phyloP scores from a whole-genome alignment of 2,113 vertebrate species.

The Tachycineta bicolor region DNA sequence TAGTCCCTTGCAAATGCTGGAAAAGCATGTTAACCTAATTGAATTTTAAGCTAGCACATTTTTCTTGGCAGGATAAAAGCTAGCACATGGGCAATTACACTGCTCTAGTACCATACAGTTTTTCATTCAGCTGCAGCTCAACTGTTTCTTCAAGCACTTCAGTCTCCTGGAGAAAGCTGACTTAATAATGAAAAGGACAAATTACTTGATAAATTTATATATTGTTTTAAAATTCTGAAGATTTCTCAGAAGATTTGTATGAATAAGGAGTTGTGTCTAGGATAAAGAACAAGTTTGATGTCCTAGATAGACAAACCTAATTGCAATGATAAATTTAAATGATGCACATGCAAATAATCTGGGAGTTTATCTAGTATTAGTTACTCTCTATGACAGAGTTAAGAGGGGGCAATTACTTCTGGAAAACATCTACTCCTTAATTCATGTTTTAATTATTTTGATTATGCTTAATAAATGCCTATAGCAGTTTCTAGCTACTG shows the following conservation, averaged over 20 bases:
- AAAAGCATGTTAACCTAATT: background rate
- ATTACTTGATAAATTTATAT: background rate
- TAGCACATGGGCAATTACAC: background rate
- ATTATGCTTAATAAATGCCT: background rate
- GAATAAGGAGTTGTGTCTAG: background rate
- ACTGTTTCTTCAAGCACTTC: background rate
- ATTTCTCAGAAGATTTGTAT: background rate
- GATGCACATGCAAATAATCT: background rate
- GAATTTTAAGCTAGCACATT: conserved; percentile 22
- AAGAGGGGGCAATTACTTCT: background rate
- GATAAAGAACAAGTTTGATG: background rate
- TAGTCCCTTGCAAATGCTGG: background rate
- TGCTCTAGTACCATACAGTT: background rate
- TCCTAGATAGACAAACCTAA: background rate
- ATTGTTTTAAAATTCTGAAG: background rate
- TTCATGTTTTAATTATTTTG: background rate
- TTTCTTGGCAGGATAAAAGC: background rate
- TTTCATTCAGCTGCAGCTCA: background rate
- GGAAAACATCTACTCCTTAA: background rate
- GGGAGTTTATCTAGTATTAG: background rate
- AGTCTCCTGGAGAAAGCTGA: background rate
- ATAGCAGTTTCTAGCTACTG: background rate
- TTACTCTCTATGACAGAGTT: background rate
- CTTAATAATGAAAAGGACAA: background rate
- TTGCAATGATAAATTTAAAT: background rate